Percentiles rank a stretch among this genome's conserved stretches.
Evolutionary conservation across 2,113 vertebrate genomes (phyloP).

Genomic region (Myocastor coypus): DNA sequence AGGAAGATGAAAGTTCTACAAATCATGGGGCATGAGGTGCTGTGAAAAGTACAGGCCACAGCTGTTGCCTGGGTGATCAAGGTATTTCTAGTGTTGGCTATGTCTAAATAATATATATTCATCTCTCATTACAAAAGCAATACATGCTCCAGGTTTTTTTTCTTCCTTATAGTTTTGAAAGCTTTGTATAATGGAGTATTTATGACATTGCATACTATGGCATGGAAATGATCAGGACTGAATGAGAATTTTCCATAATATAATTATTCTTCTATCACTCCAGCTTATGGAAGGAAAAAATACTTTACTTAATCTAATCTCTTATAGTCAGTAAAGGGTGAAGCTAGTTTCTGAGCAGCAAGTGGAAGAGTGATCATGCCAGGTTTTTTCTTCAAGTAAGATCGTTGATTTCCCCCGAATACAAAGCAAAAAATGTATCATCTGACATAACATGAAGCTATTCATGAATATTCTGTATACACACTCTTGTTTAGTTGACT

Average conservation of each 20-base stretch:
- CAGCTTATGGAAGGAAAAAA: neutral
- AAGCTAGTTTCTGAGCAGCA: neutral
- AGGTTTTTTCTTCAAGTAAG: constrained; percentile 64
- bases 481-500: constrained; percentile 70
- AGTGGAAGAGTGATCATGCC: constrained; percentile 59
- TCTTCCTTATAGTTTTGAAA: neutral
- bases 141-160: neutral
- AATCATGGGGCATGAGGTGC: rapidly evolving
- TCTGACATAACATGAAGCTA: constrained; percentile 79
- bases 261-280: constrained; percentile 30
- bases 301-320: constrained; percentile 63
- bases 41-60: neutral
- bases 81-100: neutral
- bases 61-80: neutral
- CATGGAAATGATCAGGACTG: neutral
- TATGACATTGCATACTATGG: neutral
- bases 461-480: constrained; percentile 83
- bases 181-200: neutral
- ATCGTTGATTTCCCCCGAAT: constrained; percentile 70
- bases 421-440: constrained; percentile 75
- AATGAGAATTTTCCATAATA: neutral
- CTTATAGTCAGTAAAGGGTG: constrained; percentile 43
- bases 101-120: constrained; percentile 26
- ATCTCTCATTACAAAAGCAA: constrained; percentile 53
- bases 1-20: neutral